Conservation (phyloP, 1,140 invertebrate species). For the Pissodes strobi region DNA sequence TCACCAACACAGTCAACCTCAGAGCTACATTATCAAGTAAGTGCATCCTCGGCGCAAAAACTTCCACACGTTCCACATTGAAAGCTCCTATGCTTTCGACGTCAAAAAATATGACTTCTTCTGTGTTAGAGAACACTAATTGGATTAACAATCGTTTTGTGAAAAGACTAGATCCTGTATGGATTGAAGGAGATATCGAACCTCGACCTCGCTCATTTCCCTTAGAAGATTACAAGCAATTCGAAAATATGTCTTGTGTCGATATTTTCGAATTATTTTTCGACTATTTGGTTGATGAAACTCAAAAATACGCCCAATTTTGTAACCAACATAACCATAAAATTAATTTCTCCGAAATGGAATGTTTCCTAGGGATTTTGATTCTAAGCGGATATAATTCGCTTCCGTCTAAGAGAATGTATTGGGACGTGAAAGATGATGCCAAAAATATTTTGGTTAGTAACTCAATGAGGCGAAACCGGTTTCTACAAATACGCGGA, state of each 20-base stretch:
- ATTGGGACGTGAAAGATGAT: slow-evolving; percentile 50
- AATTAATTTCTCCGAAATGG: slow-evolving; percentile 35
- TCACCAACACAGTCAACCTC: no score
- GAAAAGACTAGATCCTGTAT: neutral
- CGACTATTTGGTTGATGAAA: neutral
- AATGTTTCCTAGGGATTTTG: slow-evolving; percentile 46
- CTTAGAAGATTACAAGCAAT: neutral
- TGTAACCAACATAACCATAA: slow-evolving; percentile 4
- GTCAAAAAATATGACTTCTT: no score
- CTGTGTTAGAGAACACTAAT: no score
- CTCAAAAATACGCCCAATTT: slow-evolving; percentile 8
- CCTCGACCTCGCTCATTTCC: no score
- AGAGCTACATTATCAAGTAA: no score
- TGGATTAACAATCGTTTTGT: no score
- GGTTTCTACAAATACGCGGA: slow-evolving; percentile 47
- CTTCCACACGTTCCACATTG: no score
- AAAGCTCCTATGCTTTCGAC: no score
- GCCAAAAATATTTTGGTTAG: slow-evolving; percentile 42
- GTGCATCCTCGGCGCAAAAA: no score
- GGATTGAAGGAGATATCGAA: no score
- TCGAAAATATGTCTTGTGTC: neutral
- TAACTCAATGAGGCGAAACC: slow-evolving; percentile 45
- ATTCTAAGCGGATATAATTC: slow-evolving; percentile 50
- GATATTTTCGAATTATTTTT: neutral
- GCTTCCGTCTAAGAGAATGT: slow-evolving; percentile 43